Evolutionary conservation across 2,888 invertebrate genomes (phyloP), one percentile per base, ranked within the genome.

Genomic region (Malachius bipustulatus): DNA sequence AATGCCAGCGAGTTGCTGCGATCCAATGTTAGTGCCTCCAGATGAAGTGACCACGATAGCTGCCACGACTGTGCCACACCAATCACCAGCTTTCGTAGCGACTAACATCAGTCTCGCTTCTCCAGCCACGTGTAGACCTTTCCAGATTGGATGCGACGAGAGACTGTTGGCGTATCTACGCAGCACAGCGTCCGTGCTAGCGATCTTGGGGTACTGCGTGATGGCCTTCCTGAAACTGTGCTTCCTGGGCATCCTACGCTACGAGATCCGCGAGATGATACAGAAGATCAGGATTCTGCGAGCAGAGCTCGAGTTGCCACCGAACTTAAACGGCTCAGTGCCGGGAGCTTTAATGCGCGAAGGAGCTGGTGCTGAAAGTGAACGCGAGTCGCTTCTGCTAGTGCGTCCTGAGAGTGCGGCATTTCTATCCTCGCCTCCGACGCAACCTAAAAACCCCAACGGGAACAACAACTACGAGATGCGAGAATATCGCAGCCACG

Each of bases 191-290:
- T 84, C 87, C 57, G 69, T 83, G 40, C 70, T 88, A 37, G 84
- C 82, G 56, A 62, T 63, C 39, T 63, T 85, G 49, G 87, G 87
- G 38, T 87, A 84, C 62, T 88, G 88, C 66, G 85, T 88, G 44
- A 80, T 88, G 52, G 82, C 87, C 52, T 88, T 88, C 67, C 71
- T 87, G 50, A 88, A 88, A 65, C 69, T 87, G 63, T 84, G 85
- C 70, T 88, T 88, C 71, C 75, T 87, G 45, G 85, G 83, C 42
- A 84, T 87, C 50, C 70, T 87, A 50, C 75, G 84, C 27, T 83
- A 83, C 67, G 85, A 87, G 68, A 85, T 87, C 56, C 75, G 81
- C 47, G 88, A 88, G 63, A 88, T 88, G 88, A 85, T 88, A 56
- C 84, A 87, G 61, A 88, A 88, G 67, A 88, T 88, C 58, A 77